These are phyloP conservation scores for Clarias pachynema DNA, from an alignment of 2,797 vertebrate genomes.

Conservation along the genomic window DNA sequence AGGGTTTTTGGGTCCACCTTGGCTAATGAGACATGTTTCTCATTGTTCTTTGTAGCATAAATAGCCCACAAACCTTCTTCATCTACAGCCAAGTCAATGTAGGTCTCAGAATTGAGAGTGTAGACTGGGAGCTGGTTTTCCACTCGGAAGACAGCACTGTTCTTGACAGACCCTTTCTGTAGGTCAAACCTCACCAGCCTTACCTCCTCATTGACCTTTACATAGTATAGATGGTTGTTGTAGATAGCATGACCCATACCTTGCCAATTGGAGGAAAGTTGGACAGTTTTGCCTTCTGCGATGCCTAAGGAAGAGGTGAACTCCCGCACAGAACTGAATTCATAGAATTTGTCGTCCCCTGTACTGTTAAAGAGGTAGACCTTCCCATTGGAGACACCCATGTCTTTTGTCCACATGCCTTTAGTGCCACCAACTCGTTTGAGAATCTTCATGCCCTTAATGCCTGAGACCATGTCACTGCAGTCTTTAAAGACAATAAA, in stretches of 20 bases:
- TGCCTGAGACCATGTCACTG: conserved; percentile 88
- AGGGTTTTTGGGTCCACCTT: conserved; percentile 87
- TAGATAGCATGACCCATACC: conserved; percentile 90
- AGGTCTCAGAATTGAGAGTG: conserved; percentile 82
- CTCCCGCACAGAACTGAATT: conserved; percentile 86
- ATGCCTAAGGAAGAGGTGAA: conserved; percentile 83
- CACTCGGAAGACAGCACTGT: conserved; percentile 86
- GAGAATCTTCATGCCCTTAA: conserved; percentile 97
- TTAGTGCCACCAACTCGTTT: conserved; percentile 85
- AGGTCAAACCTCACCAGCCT: conserved; percentile 89
- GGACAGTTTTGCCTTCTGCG: conserved; percentile 79
- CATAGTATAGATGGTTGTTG: conserved; percentile 83
- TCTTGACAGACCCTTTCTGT: conserved; percentile 79
- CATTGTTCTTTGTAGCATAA: conserved; percentile 86
- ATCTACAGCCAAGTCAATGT: conserved; percentile 89
- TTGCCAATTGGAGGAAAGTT: conserved; percentile 86
- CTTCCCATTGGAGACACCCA: conserved; percentile 74
- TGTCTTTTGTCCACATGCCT: conserved; percentile 93
- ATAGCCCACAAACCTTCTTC: conserved; percentile 96
- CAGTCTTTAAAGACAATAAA: conserved; percentile 78
- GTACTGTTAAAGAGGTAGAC: conserved; percentile 91
- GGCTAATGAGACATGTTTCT: conserved; percentile 88
- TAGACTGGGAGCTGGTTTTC: conserved; percentile 80
- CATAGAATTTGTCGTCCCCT: conserved; percentile 79
- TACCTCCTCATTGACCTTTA: conserved; percentile 80